phyloP scores from a whole-genome alignment of 1,140 invertebrate species.

The Diabrotica virgifera region DNA sequence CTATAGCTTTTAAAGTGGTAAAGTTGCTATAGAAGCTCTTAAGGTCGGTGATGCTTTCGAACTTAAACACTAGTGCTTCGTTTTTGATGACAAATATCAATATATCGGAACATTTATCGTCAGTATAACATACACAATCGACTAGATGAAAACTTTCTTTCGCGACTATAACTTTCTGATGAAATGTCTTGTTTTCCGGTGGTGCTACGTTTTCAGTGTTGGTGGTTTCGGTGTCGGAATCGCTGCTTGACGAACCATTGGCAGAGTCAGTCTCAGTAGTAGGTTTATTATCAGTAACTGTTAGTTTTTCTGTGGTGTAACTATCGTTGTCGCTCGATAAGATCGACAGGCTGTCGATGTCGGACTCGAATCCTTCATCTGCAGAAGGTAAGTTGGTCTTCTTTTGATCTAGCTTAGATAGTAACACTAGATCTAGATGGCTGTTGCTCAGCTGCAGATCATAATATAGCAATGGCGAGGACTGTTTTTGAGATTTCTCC shows the following conservation, averaged over 20 bases:
- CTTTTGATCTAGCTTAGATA: constrained; percentile 29
- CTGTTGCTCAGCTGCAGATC: constrained; percentile 36
- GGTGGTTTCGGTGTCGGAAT: constrained; percentile 41
- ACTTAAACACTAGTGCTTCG: constrained; percentile 46
- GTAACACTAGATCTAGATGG: constrained; percentile 34
- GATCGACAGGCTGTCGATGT: constrained; percentile 46
- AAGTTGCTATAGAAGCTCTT: constrained; percentile 45
- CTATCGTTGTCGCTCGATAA: constrained; percentile 44
- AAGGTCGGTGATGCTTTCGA: constrained; percentile 39
- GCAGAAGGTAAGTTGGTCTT: constrained; percentile 19
- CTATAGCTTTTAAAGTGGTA: constrained; percentile 44
- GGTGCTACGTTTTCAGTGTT: constrained; percentile 17
- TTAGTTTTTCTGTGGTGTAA: constrained; percentile 30
- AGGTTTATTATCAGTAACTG: constrained; percentile 21
- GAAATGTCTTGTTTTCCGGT: background rate
- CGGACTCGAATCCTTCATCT: constrained; percentile 51
- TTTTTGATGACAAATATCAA: constrained; percentile 46
- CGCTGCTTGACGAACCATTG: constrained; percentile 45
- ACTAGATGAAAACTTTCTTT: constrained; percentile 44
- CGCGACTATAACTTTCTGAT: constrained; percentile 3
- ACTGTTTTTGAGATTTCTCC: constrained; percentile 39
- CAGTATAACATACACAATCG: constrained; percentile 48
- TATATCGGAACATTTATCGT: constrained; percentile 43
- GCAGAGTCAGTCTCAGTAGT: constrained; percentile 44
- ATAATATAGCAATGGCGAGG: constrained; percentile 35